These are phyloP conservation scores for Bettongia penicillata DNA, from an alignment of 2,113 vertebrate species.

Conservation along the genomic window DNA sequence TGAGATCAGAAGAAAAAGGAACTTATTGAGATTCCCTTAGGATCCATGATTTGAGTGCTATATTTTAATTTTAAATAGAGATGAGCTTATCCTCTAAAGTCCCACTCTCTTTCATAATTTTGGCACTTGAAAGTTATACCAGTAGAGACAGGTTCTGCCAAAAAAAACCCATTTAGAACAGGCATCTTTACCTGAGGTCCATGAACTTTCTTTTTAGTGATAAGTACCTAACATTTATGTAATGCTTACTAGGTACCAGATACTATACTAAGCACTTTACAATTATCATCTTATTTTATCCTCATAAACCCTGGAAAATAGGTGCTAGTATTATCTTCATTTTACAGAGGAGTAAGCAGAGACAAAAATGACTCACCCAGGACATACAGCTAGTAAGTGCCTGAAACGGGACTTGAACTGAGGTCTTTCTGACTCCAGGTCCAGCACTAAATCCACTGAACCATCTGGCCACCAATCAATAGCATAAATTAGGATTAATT, in stretches of 20 bases:
- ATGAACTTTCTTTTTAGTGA: not conserved
- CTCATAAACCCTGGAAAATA: not conserved
- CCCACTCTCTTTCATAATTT: too few species aligned
- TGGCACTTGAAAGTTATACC: not conserved
- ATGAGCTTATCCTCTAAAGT: not conserved
- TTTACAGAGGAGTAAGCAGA: not conserved
- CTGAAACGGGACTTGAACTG: not conserved
- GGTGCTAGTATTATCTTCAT: not conserved
- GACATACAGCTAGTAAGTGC: not conserved
- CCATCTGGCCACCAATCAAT: not conserved
- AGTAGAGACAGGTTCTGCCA: not conserved
- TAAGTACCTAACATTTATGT: not conserved
- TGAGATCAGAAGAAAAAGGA: conserved; percentile 19
- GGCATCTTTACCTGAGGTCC: not conserved
- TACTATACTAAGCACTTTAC: not conserved
- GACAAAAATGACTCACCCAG: not conserved
- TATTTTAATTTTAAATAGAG: not conserved
- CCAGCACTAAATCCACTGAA: not conserved
- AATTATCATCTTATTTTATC: not conserved
- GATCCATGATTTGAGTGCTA: not conserved
- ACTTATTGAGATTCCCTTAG: conserved; percentile 9
- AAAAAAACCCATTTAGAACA: not conserved
- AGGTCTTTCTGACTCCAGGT: not conserved
- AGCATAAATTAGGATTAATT: not conserved
- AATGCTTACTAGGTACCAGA: not conserved